These are phyloP conservation scores for Gastrophryne carolinensis DNA, from an alignment of 2,797 vertebrate genomes.

Conservation along the genomic window DNA sequence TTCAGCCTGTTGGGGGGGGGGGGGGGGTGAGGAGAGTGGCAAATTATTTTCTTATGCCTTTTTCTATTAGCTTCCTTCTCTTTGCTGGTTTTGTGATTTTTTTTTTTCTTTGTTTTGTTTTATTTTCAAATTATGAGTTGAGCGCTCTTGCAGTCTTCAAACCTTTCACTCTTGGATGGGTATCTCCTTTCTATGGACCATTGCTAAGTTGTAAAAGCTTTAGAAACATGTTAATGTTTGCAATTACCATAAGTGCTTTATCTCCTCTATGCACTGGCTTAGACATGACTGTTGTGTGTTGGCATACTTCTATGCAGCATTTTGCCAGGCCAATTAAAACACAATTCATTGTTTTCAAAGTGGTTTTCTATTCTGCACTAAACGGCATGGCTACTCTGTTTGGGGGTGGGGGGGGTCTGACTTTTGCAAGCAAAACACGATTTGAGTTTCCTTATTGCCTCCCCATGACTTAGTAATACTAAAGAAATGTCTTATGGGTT, in stretches of 20 bases:
- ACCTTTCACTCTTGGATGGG: slow-evolving; percentile 14
- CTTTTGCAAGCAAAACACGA: slow-evolving; percentile 24
- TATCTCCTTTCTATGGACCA: slow-evolving; percentile 69
- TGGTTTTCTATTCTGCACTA: slow-evolving; percentile 54
- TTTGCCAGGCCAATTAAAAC: slow-evolving; percentile 67
- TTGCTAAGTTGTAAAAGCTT: slow-evolving; percentile 73
- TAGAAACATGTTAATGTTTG: slow-evolving; percentile 85
- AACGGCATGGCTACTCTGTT: slow-evolving; percentile 65
- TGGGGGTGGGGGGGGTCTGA: slow-evolving; percentile 46
- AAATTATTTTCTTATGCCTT: slow-evolving; percentile 53
- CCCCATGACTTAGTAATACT: background rate
- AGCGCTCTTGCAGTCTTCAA: slow-evolving; percentile 50
- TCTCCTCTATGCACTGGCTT: slow-evolving; percentile 97
- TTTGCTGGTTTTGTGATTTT: slow-evolving; percentile 63
- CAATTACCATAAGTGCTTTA: slow-evolving; percentile 99
- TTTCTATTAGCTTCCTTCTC: slow-evolving; percentile 68
- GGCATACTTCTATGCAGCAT: slow-evolving; percentile 90
- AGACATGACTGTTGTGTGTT: slow-evolving; percentile 92
- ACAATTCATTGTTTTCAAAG: slow-evolving; percentile 40
- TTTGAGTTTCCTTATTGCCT: background rate
- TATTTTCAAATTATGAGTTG: slow-evolving; percentile 53
- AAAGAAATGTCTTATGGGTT: background rate
- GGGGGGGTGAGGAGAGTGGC: slow-evolving; percentile 57
- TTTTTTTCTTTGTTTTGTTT: slow-evolving; percentile 50
- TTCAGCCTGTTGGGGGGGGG: slow-evolving; percentile 65